Percentiles rank a stretch among this genome's conserved stretches.
Conservation (phyloP, 1,140 invertebrate species). For the Araneus ventricosus region DNA sequence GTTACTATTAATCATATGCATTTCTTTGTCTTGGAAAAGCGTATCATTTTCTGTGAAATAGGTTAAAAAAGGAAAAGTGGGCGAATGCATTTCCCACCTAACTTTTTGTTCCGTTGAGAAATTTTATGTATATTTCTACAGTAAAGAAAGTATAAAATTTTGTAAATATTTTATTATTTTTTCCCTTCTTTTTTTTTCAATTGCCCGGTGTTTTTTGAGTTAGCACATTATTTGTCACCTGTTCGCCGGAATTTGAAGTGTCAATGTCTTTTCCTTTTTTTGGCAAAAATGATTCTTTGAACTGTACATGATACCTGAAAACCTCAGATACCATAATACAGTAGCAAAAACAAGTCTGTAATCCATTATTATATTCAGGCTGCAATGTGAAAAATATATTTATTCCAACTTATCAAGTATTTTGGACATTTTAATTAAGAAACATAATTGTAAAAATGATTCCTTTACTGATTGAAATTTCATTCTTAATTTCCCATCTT, state of each 20-base stretch:
- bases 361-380: too few relatives aligned
- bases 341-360: background rate
- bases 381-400: too few relatives aligned
- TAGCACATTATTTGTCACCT: constrained; percentile 18
- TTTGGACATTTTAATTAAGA: too few relatives aligned
- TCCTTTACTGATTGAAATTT: too few relatives aligned
- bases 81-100: background rate
- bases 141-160: constrained; percentile 28
- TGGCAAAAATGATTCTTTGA: background rate
- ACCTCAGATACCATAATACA: background rate
- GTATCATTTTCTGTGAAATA: constrained; percentile 34
- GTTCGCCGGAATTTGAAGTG: background rate
- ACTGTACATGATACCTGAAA: constrained; percentile 5
- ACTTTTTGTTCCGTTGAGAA: constrained; percentile 20
- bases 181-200: background rate
- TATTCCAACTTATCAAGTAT: too few relatives aligned
- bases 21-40: constrained; percentile 16
- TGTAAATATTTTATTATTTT: constrained; percentile 41
- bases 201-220: background rate
- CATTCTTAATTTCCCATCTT: too few relatives aligned
- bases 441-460: too few relatives aligned
- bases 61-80: background rate
- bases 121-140: constrained; percentile 51
- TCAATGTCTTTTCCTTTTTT: background rate
- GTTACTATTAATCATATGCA: background rate